Evolutionary conservation across 2,888 invertebrate species (phyloP).

Genomic region (Rambutsinella grinnellia): DNA sequence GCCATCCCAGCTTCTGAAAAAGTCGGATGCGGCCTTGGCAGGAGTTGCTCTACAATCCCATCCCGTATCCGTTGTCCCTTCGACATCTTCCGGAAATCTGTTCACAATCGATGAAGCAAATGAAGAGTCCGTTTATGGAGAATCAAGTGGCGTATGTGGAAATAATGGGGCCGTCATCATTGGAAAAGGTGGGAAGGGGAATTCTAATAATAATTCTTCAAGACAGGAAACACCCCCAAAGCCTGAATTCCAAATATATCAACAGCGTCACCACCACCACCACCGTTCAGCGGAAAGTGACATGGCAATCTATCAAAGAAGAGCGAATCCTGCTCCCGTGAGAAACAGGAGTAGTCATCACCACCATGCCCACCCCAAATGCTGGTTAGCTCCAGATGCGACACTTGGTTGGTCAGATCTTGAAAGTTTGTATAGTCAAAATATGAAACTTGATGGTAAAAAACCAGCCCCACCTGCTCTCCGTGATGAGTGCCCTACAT

Average conservation of each 20-base stretch:
- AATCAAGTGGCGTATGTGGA: not conserved
- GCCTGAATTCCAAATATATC: not conserved
- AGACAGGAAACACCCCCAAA: not conserved
- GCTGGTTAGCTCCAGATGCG: slow-evolving; percentile 62
- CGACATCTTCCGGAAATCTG: slow-evolving; percentile 13
- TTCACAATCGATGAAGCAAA: slow-evolving; percentile 48
- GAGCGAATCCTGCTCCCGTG: not conserved
- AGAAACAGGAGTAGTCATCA: slow-evolving; percentile 6
- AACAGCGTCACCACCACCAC: not conserved
- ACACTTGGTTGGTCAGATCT: slow-evolving; percentile 65
- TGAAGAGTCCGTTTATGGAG: slow-evolving; percentile 43
- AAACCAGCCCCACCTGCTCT: slow-evolving; percentile 48
- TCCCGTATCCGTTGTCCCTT: not conserved
- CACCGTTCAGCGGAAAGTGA: not conserved
- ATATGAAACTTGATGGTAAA: slow-evolving; percentile 57
- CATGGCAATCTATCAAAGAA: not conserved
- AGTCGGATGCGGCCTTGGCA: slow-evolving; percentile 24
- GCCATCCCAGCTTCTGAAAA: slow-evolving; percentile 22
- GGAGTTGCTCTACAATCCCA: slow-evolving; percentile 17
- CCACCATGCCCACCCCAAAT: slow-evolving; percentile 63
- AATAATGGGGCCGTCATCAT: slow-evolving; percentile 11
- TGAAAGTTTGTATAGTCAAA: slow-evolving; percentile 64
- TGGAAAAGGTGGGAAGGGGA: slow-evolving; percentile 13
- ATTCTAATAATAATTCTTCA: too few relatives aligned
- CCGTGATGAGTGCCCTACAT: slow-evolving; percentile 63